Base-by-base conservation (phyloP, 2,888 invertebrate species). In the Ochropleura plecta region DNA sequence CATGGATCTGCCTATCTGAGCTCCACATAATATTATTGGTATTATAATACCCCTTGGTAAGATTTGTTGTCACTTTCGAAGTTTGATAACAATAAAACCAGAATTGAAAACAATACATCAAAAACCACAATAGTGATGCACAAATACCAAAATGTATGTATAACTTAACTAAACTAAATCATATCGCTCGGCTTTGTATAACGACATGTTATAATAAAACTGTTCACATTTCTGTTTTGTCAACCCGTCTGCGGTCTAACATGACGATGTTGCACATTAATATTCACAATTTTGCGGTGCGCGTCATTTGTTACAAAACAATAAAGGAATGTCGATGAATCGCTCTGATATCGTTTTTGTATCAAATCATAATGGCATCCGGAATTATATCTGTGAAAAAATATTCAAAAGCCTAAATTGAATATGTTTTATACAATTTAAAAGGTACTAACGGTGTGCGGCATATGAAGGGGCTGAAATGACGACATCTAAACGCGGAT, bases 401-500 rank as follows among this genome's bases (percentile, higher is more conserved):
- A 7, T 20, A 59, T 46, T 40, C 12, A 40, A 65, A 20, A 49
- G 42, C 16, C 9, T 30, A 44, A 66, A 60, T 51, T 62, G 14
- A 68, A 59, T 63, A 62, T 16, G 5, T 42, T 42, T 42, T 6
- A 70, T 42, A 42, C 60, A 40, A 16, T 4, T 44, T 46, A 62
- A 60, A 57, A 71, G 63, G 81, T 94, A 96, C 96, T 89, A 92
- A 96, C 96, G 85, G 88, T 90, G 91, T 77, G 88, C 88, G 40
- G 92, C 90, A 79, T 90, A 92, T 4, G 91, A 90, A 14, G 96
- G 96, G 5, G 94, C 96, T 8, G 94, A 90, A 60, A 95, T 88
- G 67, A 96, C 90, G 73, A 94, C 95, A 73, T 96, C 96, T 78
- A 95, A 80, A 60, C 88, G 90, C 5, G 96, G 95, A 77, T 94